phyloP scores from a whole-genome alignment of 2,888 invertebrate genomes.

The Thecophora atra region DNA sequence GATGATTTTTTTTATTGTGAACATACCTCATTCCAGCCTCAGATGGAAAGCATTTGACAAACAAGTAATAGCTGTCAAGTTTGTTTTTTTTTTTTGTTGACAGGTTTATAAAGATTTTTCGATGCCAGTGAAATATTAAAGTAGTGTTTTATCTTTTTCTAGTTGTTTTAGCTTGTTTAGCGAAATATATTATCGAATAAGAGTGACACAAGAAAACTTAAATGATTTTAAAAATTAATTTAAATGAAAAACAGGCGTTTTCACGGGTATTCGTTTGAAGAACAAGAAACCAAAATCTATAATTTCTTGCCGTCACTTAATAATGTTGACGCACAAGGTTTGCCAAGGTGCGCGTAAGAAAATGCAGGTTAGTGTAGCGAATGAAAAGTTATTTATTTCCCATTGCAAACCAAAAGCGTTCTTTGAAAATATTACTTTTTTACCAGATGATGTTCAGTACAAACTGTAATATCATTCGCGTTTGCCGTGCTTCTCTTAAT shows the following conservation, averaged over 20 bases:
- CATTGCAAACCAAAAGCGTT: too few relatives aligned
- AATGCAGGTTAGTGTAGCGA: constrained; percentile 67
- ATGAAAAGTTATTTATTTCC: neutral
- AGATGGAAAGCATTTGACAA: too few relatives aligned
- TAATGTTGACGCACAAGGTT: constrained; percentile 67
- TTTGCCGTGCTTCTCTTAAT: too few relatives aligned
- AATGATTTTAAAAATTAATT: constrained; percentile 37
- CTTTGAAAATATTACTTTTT: too few relatives aligned
- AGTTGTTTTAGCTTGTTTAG: constrained; percentile 27
- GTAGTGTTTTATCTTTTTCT: neutral
- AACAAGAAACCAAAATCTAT: constrained; percentile 23
- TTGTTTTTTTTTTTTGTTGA: constrained; percentile 22
- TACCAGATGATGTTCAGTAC: too few relatives aligned
- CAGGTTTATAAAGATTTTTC: constrained; percentile 8
- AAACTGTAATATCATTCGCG: neutral
- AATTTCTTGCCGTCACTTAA: constrained; percentile 42
- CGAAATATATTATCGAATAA: neutral
- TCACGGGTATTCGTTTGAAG: constrained; percentile 23
- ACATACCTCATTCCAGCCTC: too few relatives aligned
- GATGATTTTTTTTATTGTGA: too few relatives aligned
- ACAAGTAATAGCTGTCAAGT: too few relatives aligned
- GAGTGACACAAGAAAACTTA: constrained; percentile 15
- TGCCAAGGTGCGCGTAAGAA: constrained; percentile 66
- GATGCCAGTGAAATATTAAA: constrained; percentile 27
- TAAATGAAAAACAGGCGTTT: neutral